Base-by-base conservation (phyloP, 2,888 invertebrate genomes). In the Gnatocerus cornutus region DNA sequence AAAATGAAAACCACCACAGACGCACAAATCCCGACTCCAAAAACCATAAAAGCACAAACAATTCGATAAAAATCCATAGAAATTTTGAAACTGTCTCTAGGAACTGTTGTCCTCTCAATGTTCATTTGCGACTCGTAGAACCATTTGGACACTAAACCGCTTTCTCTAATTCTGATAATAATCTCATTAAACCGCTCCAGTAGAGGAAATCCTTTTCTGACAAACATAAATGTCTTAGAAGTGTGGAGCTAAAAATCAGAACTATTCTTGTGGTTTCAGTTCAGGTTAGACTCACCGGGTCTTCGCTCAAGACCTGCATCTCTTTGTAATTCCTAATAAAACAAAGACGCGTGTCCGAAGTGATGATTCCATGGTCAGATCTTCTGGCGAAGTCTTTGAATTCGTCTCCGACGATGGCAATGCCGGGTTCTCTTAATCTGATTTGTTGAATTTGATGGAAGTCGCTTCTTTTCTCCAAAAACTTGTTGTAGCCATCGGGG, bases 191-290 rank as follows among this genome's bases (percentile, higher is more conserved):
- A 14, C 7, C 12, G 13, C 5, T 41, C 27, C 8, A 58, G 27
- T 12, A 58, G 27, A 3, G 58, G 58, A 58, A 58, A 58, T 9
- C 58, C 58, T 43, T 43, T 58, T 43, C 39, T 41, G 9, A 43
- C 9, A 6, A 37, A 29, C 21, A 58, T 5, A 39, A 39, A 39
- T n/a, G 14, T 37, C n/a, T 21, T 14, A 13, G 14, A 37, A 6
- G 29, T 52, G 7, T 9, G 27, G 10, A 52, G 27, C 52, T 52
- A 30, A 16, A 29, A 7, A 29, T 5, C 4, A 29, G 29, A 29
- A 7, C 4, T 29, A 7, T 5, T 4, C 29, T 5, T 29, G 5
- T 4, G 7, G 29, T 5, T 5, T 5, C 29, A 4, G 7, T 29
- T 29, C 7, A 4, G 29, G 29, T 29, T 29, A 5, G 4, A 29